phyloP scores from a whole-genome alignment of 2,888 invertebrate genomes.

The Embidobia sp. region DNA sequence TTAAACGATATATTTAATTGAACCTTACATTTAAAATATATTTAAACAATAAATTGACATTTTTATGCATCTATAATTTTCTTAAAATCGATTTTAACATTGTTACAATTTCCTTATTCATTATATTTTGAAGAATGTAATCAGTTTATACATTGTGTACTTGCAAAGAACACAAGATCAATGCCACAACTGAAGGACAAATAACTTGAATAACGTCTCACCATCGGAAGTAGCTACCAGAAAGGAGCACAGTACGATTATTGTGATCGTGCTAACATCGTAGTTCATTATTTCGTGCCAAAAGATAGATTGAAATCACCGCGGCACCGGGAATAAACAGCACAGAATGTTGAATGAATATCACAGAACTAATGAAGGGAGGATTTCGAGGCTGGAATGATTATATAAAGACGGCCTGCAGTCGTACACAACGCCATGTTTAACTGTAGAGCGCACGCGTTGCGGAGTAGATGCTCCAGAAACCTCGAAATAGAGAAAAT shows the following conservation, averaged over 20 bases:
- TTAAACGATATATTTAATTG: too few species aligned
- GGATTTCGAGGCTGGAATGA: constrained; percentile 33
- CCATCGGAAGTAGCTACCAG: constrained; percentile 53
- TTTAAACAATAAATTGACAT: too few species aligned
- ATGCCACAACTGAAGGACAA: constrained; percentile 21
- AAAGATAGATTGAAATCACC: not conserved
- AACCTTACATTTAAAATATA: too few species aligned
- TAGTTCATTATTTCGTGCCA: constrained; percentile 24
- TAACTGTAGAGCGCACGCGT: constrained; percentile 62
- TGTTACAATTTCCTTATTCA: too few species aligned
- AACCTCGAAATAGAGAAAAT: constrained; percentile 72
- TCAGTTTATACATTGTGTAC: too few species aligned
- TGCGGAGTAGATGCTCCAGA: constrained; percentile 70
- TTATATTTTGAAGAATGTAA: too few species aligned
- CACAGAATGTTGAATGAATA: not conserved
- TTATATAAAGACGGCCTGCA: constrained; percentile 4
- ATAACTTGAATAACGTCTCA: constrained; percentile 24
- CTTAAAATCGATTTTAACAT: too few species aligned
- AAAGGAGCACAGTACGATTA: constrained; percentile 41
- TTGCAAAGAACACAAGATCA: too few species aligned
- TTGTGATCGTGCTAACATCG: constrained; percentile 17
- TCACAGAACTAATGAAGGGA: not conserved
- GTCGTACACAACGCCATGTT: constrained; percentile 68
- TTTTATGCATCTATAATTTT: too few species aligned
- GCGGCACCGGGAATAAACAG: constrained; percentile 3